phyloP scores from a whole-genome alignment of 2,113 vertebrate species.

The Crotalus horridus region DNA sequence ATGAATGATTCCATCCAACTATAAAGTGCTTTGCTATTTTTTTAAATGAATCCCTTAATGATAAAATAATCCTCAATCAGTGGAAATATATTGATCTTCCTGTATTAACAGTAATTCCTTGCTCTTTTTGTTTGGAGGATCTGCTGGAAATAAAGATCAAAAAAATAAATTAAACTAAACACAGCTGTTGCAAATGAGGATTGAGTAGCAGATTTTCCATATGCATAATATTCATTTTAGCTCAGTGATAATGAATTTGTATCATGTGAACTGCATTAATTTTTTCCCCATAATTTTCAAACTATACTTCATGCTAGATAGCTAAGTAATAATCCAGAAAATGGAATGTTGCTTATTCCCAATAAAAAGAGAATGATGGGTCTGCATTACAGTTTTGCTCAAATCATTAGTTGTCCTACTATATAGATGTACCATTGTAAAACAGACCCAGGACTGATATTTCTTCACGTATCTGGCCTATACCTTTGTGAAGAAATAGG shows the following conservation, averaged over 20 bases:
- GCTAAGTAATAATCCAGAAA: slow-evolving; percentile 22
- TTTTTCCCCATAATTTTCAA: not conserved
- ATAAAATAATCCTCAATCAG: not conserved
- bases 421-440: not conserved
- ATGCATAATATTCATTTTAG: slow-evolving; percentile 17
- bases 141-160: slow-evolving; percentile 36
- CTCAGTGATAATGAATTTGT: slow-evolving; percentile 11
- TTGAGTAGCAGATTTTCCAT: slow-evolving; percentile 8
- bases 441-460: not conserved
- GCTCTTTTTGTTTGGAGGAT: slow-evolving; percentile 13
- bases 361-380: not conserved
- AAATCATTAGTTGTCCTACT: not conserved
- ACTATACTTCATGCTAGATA: slow-evolving; percentile 17
- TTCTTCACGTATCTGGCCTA: not conserved
- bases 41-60: not conserved
- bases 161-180: not conserved
- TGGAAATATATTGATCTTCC: not conserved
- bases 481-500: not conserved
- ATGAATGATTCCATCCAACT: not conserved
- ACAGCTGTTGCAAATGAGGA: slow-evolving; percentile 26
- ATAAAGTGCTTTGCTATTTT: not conserved
- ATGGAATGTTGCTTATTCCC: not conserved
- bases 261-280: not conserved
- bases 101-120: slow-evolving; percentile 11
- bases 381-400: not conserved